Evolutionary conservation across 1,140 invertebrate species (phyloP).

Genomic region (Drosophila miranda): DNA sequence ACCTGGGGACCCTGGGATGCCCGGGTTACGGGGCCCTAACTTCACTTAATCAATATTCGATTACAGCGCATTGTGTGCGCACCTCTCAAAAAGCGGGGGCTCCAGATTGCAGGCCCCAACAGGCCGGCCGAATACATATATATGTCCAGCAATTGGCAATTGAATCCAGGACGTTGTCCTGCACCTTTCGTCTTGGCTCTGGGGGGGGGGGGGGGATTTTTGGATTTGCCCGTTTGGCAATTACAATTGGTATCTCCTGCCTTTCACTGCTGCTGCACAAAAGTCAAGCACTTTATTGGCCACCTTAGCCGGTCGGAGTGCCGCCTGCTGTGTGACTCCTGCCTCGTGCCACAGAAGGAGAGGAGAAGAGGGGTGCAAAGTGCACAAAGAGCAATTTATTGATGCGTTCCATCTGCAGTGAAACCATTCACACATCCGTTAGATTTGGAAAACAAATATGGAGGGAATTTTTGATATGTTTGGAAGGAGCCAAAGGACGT

Average conservation of each 20-base stretch:
- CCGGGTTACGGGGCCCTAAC: slow-evolving; percentile 21
- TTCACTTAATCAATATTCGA: slow-evolving; percentile 80
- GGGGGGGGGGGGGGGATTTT: too few species aligned
- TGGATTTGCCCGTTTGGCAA: too few species aligned
- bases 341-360: too few species aligned
- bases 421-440: too few species aligned
- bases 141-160: slow-evolving; percentile 56
- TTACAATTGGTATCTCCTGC: slow-evolving; percentile 17
- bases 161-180: slow-evolving; percentile 47
- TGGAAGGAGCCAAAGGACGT: too few species aligned
- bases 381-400: too few species aligned
- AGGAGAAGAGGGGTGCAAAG: too few species aligned
- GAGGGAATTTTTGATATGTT: too few species aligned
- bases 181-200: slow-evolving; percentile 37
- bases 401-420: too few species aligned
- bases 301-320: background rate
- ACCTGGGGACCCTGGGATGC: slow-evolving; percentile 1
- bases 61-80: slow-evolving; percentile 56
- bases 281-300: slow-evolving; percentile 44
- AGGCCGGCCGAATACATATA: slow-evolving; percentile 15
- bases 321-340: too few species aligned
- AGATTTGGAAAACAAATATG: too few species aligned
- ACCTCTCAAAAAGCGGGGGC: slow-evolving; percentile 43
- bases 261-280: slow-evolving; percentile 4
- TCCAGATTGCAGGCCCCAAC: slow-evolving; percentile 6